Evolutionary conservation across 2,888 invertebrate genomes (phyloP).

Genomic region (Lacanobia wlatinum): DNA sequence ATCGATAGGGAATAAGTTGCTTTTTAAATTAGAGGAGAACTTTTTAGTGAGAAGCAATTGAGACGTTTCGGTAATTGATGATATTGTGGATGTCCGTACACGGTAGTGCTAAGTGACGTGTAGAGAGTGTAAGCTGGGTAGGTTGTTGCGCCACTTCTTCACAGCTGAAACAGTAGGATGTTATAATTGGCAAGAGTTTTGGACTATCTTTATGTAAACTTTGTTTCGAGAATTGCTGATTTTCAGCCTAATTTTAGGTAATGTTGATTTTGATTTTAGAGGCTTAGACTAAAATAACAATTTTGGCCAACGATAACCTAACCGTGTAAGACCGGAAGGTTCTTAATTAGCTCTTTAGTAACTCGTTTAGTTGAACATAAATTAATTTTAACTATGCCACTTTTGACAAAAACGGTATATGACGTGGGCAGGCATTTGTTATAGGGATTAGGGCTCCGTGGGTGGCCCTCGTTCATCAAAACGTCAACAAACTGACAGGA

Average conservation of each 20-base stretch:
- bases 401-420: neutral
- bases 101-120: neutral
- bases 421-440: conserved; percentile 29
- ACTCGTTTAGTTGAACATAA: neutral
- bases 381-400: conserved; percentile 8
- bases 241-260: too few species aligned
- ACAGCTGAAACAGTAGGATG: too few species aligned
- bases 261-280: too few species aligned
- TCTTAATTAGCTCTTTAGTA: neutral
- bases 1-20: neutral
- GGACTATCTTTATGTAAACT: too few species aligned
- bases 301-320: too few species aligned
- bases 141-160: too few species aligned
- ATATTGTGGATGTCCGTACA: neutral
- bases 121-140: too few species aligned
- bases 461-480: conserved; percentile 27
- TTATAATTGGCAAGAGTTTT: too few species aligned
- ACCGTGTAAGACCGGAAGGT: too few species aligned
- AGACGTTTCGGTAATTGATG: neutral
- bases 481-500: conserved; percentile 21
- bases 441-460: conserved; percentile 26
- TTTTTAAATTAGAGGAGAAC: neutral
- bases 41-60: neutral
- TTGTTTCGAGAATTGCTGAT: too few species aligned
- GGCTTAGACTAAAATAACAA: too few species aligned